These are phyloP conservation scores for Drosophila nr. perissopoda DNA, from an alignment of 2,888 invertebrate species.

Conservation along the genomic window DNA sequence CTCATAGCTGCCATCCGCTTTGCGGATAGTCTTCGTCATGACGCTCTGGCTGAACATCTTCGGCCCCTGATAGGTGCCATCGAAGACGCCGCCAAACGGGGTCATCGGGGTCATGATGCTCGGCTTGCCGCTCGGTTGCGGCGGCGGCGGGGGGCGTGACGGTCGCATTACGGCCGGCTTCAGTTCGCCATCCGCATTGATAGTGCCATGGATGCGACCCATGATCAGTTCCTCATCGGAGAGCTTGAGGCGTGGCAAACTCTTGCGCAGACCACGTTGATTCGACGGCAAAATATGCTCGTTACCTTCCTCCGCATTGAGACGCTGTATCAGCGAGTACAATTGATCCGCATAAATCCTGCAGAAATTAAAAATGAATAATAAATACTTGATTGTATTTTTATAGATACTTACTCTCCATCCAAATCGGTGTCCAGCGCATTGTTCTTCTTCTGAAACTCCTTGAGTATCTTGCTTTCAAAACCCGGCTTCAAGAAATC, in stretches of 20 bases:
- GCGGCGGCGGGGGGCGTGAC: constrained; percentile 65
- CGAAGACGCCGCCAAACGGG: constrained; percentile 83
- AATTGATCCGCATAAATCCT: constrained; percentile 84
- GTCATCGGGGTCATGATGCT: constrained; percentile 80
- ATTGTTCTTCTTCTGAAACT: constrained; percentile 80
- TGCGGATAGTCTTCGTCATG: constrained; percentile 86
- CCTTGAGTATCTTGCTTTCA: constrained; percentile 81
- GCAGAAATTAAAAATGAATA: not conserved
- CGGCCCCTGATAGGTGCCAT: constrained; percentile 83
- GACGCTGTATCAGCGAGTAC: constrained; percentile 83
- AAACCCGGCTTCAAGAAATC: constrained; percentile 86
- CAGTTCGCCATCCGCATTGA: constrained; percentile 75
- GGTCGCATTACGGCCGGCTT: constrained; percentile 38
- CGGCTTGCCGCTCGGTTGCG: constrained; percentile 71
- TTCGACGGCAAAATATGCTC: constrained; percentile 81
- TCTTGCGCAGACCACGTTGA: constrained; percentile 46
- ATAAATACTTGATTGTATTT: too few relatives aligned
- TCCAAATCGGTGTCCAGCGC: constrained; percentile 86
- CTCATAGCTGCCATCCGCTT: constrained; percentile 87
- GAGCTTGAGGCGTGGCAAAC: constrained; percentile 63
- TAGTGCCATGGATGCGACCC: constrained; percentile 84
- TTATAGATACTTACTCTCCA: constrained; percentile 85
- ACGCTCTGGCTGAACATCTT: constrained; percentile 86
- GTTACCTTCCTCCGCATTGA: constrained; percentile 73
- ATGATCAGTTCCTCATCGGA: constrained; percentile 84